Base-by-base conservation (phyloP, 2,113 vertebrate species). In the Phoenicopterus ruber region DNA sequence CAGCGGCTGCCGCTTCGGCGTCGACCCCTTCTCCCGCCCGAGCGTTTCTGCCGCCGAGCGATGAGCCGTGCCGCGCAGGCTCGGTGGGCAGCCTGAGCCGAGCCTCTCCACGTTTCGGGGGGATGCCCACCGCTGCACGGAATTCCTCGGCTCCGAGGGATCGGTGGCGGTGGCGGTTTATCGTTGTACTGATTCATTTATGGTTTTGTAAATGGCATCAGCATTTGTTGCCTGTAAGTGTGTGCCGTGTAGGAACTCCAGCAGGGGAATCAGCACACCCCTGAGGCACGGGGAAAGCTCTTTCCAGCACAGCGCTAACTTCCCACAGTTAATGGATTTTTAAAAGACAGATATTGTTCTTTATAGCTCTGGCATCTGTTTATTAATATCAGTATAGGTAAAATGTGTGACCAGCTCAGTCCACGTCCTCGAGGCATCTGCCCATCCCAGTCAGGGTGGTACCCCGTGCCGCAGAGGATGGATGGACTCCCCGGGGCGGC, bases 101-200 rank as follows among this genome's bases (percentile, higher is more conserved):
- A 10, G 55, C 22, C 6, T 49, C 57, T 25, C 57, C 5, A 2
- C 3, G 0, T 2, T 19, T 1, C 91, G 32, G 67, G 3, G 83
- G 47, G 72, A 4, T 16, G 63, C 62, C 61, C 32, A 1, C 7
- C 1, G 0, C 38, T 25, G 34, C 3, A 0, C 0, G 6, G 7
- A 7, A 40, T 10, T 4, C 2, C 44, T 15, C 4, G 6, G 25
- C 46, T 44, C 7, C 46, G 1, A 5, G 31, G 44, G 49, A 18
- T 17, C 19, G 0, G 5, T 28, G n/a, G 4, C 4, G 6, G 24
- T 17, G 13, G 55, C 15, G 13, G 5, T 17, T 57, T 26, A 0
- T 15, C 2, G 2, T n/a, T 2, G 3, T 0, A 7, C 11, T 3
- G 8, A 3, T 3, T 9, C 7, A 2, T 11, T 26, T 3, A 0